Base-by-base conservation (phyloP, 2,888 invertebrate species). In the Cerastis leucographa region DNA sequence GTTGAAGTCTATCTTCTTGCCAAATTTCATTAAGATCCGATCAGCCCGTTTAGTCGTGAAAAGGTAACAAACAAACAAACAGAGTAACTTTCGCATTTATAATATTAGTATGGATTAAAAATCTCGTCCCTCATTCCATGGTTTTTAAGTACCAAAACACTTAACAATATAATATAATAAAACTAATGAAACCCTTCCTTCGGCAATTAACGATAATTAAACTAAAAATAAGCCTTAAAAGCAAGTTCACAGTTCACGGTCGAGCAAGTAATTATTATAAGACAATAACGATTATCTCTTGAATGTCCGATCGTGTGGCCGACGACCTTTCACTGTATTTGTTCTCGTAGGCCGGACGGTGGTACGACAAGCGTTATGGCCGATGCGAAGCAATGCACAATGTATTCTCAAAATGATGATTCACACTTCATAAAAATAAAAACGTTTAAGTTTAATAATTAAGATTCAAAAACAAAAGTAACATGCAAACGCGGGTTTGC, bases 231-330 rank as follows among this genome's bases (percentile, higher is more conserved):
- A 42, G 75, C 89, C 89, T 90, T 90, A 90, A 91, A 49, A 75
- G 69, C 86, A 89, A 89, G 92, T 89, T 92, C 92, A 92, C 73
- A 92, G 93, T 90, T 93, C 93, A 93, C 83, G 92, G 91, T 74
- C 89, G 76, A 69, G 80, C 85, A 81, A 89, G 89, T 89, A 92
- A 93, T 93, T 92, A 91, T 81, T 92, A 91, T 81, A 78, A 90
- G 85, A 92, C 91, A 91, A 91, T 91, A 84, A 84, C 83, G 84
- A 89, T 89, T 85, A 87, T 88, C 81, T 87, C 67, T 81, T 73
- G 76, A 73, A 71, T 81, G 78, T 78, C 80, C 76, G 72, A 81
- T 90, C 92, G 92, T 90, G 76, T 73, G 72, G 70, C 65, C 68
- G 19, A 35, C 78, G 91, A 89, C 92, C 93, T 92, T 87, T 88